Evolutionary conservation across 1,140 invertebrate species (phyloP).

Genomic region (Dryas iulia): DNA sequence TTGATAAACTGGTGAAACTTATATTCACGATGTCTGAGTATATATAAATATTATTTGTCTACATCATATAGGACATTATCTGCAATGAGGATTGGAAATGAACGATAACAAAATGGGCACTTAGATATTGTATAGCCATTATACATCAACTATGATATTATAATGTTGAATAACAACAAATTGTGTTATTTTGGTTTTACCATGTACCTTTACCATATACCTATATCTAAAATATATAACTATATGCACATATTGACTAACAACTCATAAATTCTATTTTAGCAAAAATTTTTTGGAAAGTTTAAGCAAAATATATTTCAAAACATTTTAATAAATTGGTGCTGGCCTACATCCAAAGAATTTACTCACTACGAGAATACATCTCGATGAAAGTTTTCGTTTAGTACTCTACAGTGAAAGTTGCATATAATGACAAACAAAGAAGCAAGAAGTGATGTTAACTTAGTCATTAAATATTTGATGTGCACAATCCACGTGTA

Average conservation of each 20-base stretch:
- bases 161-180: neutral
- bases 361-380: constrained; percentile 6
- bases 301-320: constrained; percentile 2
- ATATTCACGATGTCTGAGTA: too few species aligned
- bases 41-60: neutral
- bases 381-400: constrained; percentile 20
- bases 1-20: too few species aligned
- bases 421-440: constrained; percentile 23
- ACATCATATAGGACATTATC: neutral
- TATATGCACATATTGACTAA: too few species aligned
- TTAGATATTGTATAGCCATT: neutral
- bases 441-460: too few species aligned
- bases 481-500: too few species aligned
- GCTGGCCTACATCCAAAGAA: constrained; percentile 20
- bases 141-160: neutral
- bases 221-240: too few species aligned
- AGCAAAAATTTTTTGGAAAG: neutral
- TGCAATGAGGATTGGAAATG: neutral
- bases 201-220: too few species aligned
- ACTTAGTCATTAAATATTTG: too few species aligned
- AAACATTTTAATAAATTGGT: constrained; percentile 7
- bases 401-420: constrained; percentile 20
- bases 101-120: neutral
- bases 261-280: neutral
- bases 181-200: neutral